Base-by-base conservation (phyloP, 2,113 vertebrate species). In the Blennius ocellaris region DNA sequence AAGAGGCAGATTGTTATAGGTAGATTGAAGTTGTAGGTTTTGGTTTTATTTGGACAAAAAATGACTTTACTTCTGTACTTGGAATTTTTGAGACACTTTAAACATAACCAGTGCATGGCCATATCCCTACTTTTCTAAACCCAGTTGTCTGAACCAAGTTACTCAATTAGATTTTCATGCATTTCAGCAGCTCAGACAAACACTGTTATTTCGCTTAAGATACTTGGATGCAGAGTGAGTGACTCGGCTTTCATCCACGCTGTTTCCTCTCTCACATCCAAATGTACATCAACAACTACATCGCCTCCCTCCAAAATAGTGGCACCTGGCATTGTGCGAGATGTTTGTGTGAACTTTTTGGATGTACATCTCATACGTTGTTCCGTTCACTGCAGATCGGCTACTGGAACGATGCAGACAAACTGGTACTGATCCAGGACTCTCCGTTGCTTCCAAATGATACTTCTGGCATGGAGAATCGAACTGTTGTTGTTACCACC, bases 401-500 rank as follows among this genome's bases (percentile, higher is more conserved):
- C 60, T 99, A 99, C 90, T 99, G 97, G 97, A 99, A 96, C 6
- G 97, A 99, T 38, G 96, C 96, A 76, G 97, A 99, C 92, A 99
- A 99, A 83, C 90, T 99, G 89, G 97, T 99, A 70, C 92, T 99
- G 84, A 97, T 98, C 91, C 97, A 99, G 92, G 96, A 97, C 65
- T 94, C 97, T 9, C 96, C 95, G 11, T 93, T 96, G 39, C 94
- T 97, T 55, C 96, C 96, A 58, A 99, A 99, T 74, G 97, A 99
- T 86, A 97, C 97, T 5, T 94, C 96, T 9, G 97, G 95, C 65
- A 96, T 99, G 65, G 97, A 99, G 81, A 99, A 99, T 69, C 95
- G 97, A 82, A 99, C 97, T 6, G 97, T 99, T 16, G 95, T 99
- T 61, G 97, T 99, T 30, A 99, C 97, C 38, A 99, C 97, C 79